A percentile compares a stretch with the other conserved stretches of the same genome.
phyloP scores from a whole-genome alignment of 2,797 vertebrate species.

The Spinibarbus caldwelli region DNA sequence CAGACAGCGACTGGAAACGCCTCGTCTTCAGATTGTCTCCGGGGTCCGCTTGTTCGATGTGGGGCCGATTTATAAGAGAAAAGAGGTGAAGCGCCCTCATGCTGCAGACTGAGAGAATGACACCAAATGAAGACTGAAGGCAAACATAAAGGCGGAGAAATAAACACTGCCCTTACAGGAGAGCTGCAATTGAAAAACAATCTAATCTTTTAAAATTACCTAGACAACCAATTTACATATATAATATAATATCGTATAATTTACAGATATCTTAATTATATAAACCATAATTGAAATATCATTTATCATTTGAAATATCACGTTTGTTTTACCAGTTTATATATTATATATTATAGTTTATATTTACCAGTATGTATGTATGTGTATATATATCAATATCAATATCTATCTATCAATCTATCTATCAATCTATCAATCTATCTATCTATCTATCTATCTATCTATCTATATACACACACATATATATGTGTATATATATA shows the following conservation, averaged over 20 bases:
- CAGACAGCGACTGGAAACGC: conserved; percentile 64
- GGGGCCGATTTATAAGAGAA: conserved; percentile 23
- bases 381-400: too few relatives aligned
- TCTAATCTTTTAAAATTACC: background rate
- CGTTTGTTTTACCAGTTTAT: too few relatives aligned
- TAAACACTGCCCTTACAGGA: background rate
- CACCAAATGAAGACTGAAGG: background rate
- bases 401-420: too few relatives aligned
- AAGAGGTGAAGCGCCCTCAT: conserved; percentile 39
- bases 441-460: too few relatives aligned
- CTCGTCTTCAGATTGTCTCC: conserved; percentile 58
- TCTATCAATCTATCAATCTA: too few relatives aligned
- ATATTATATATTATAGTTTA: too few relatives aligned
- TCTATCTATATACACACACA: too few relatives aligned
- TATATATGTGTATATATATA: too few relatives aligned
- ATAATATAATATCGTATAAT: background rate
- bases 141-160: too few relatives aligned
- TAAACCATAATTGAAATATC: background rate
- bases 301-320: too few relatives aligned
- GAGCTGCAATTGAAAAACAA: background rate
- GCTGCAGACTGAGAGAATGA: background rate
- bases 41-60: conserved; percentile 54
- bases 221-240: background rate
- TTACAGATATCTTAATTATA: too few relatives aligned
- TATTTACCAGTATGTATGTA: too few relatives aligned